Base-by-base conservation (phyloP, 1,140 invertebrate genomes). In the Drosophila pseudoananassae region DNA sequence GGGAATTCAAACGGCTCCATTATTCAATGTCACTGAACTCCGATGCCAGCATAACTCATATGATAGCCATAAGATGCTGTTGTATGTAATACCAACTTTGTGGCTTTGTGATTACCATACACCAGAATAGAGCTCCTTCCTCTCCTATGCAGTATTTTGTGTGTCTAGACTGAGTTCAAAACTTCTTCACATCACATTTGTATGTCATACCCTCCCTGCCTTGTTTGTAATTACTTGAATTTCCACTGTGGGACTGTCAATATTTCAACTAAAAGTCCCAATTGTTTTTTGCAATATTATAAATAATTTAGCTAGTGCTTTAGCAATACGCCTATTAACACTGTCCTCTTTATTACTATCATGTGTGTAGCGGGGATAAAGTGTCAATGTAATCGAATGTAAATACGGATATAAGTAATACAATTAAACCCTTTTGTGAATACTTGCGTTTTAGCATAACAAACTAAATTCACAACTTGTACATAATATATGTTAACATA, bases 361-460 rank as follows among this genome's bases (percentile, higher is more conserved):
- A 6, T 36, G 20, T 51, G 25, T 27, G 25, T 27, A 27, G 25
- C 25, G 50, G 43, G 40, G 61, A 58, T 78, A 38, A 61, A 68
- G 5, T 23, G 54, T 49, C 49, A 49, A 50, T 54, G 43, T 55
- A 36, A 57, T 43, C 38, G 53, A 60, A 77, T 40, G 47, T 72
- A 73, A 45, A 70, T 70, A 69, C 47, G 50, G 45, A 55, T 8
- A 38, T 31, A 40, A 38, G 33, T 38, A 38, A 25, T 46, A 64
- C 25, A 14, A 15, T 68, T 49, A 29, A 36, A 36, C 33, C 33
- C 10, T n/a, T 36, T n/a, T 75, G 51, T 60, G 51, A 61, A 50
- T 43, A 68, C 55, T 76, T 84, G 71, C 80, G 80, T 84, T 84
- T 84, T 84, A 84, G 80, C 80, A 84, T 84, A 54, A 38, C 15